phyloP scores from a whole-genome alignment of 1,140 invertebrate species.

The Plutomurus gul region DNA sequence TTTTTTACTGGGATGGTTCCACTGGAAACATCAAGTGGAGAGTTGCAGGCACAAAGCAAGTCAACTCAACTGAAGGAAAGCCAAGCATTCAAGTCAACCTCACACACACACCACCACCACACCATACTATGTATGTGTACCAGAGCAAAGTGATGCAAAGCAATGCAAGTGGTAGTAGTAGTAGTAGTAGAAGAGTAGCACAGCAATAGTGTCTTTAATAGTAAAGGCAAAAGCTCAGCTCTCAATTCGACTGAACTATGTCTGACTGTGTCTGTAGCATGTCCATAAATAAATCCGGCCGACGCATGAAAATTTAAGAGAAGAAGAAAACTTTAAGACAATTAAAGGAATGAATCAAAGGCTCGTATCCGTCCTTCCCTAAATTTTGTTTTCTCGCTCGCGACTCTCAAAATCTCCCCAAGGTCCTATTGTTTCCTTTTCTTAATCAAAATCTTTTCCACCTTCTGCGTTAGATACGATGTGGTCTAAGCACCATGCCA shows the following conservation, averaged over 20 bases:
- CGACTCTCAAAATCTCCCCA: constrained; percentile 50
- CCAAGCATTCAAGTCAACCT: too few species aligned
- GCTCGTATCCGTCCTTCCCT: constrained; percentile 35
- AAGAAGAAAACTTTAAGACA: constrained; percentile 51
- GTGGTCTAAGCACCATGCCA: constrained; percentile 37
- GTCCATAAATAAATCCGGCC: constrained; percentile 47
- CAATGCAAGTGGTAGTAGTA: neutral
- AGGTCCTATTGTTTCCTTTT: constrained; percentile 51
- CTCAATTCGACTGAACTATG: constrained; percentile 26
- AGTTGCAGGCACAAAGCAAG: constrained; percentile 2
- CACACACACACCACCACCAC: too few species aligned
- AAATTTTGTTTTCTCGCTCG: constrained; percentile 45
- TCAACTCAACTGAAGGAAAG: neutral
- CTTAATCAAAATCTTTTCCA: constrained; percentile 52
- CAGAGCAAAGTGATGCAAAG: neutral
- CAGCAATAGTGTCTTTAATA: too few species aligned
- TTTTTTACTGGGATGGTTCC: constrained; percentile 26
- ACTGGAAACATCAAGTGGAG: constrained; percentile 32
- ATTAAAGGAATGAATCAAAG: constrained; percentile 53
- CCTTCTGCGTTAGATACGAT: constrained; percentile 36
- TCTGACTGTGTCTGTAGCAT: constrained; percentile 28
- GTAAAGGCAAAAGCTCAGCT: neutral
- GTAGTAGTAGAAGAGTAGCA: too few species aligned
- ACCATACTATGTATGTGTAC: too few species aligned
- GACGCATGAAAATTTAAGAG: constrained; percentile 53